Conservation (phyloP, 1,140 invertebrate species). For the Geopemphigus sp. region DNA sequence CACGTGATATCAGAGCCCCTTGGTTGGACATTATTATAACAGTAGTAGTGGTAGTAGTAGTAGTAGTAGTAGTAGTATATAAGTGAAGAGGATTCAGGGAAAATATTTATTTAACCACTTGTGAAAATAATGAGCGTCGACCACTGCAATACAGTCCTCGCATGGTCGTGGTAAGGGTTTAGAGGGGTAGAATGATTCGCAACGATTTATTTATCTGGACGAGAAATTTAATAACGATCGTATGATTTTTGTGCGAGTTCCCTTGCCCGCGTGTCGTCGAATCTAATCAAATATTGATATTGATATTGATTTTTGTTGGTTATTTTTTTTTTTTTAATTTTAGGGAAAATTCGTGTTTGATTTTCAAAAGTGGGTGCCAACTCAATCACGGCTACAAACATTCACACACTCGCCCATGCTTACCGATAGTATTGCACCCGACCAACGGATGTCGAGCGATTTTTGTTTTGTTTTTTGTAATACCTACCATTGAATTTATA, state of each 20-base stretch:
- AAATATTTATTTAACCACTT: constrained; percentile 46
- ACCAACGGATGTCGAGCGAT: background rate
- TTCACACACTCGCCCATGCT: no score
- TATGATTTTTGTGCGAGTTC: background rate
- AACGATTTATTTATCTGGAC: constrained; percentile 3
- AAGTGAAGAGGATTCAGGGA: background rate
- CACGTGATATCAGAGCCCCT: constrained; percentile 31
- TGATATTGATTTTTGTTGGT: background rate
- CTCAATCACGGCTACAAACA: background rate
- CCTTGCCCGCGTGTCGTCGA: background rate
- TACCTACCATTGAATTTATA: no score
- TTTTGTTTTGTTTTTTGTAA: no score
- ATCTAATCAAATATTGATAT: background rate
- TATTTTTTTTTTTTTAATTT: background rate
- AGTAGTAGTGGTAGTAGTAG: background rate
- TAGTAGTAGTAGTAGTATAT: background rate
- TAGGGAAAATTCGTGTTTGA: background rate
- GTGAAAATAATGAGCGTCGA: constrained; percentile 42
- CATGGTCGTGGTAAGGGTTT: background rate
- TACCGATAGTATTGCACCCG: no score
- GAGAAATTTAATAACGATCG: background rate
- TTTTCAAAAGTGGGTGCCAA: background rate
- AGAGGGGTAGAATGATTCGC: constrained; percentile 1
- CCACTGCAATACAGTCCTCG: background rate
- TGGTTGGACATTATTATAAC: constrained; percentile 4